A percentile compares a stretch with the other conserved stretches of the same genome.
phyloP scores from a whole-genome alignment of 2,888 invertebrate species.

The Chrysodeixis includens region DNA sequence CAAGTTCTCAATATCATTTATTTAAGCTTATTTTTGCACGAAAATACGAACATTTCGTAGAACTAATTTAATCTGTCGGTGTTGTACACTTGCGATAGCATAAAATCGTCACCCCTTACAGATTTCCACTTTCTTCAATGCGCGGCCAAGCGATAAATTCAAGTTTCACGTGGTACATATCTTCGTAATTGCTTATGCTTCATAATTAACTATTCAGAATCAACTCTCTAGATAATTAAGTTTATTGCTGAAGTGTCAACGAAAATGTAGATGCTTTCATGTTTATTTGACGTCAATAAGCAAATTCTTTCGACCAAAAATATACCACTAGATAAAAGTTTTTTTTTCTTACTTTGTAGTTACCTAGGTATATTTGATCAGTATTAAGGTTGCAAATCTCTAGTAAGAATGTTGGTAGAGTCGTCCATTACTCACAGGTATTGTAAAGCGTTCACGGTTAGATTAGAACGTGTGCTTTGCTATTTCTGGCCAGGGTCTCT shows the following conservation, averaged over 20 bases:
- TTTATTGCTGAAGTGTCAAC: conserved; percentile 16
- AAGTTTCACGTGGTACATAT: conserved; percentile 72
- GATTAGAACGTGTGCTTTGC: conserved; percentile 59
- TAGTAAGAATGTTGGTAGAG: conserved; percentile 21
- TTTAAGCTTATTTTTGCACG: neutral
- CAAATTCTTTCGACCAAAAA: too few species aligned
- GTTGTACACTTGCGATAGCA: conserved; percentile 41
- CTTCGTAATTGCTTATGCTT: conserved; percentile 61
- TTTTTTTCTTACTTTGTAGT: too few species aligned
- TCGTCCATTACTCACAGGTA: conserved; percentile 25
- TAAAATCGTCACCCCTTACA: conserved; percentile 64
- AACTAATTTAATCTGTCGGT: neutral
- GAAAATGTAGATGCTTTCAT: neutral
- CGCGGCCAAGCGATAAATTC: conserved; percentile 77
- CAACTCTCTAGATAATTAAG: conserved; percentile 57
- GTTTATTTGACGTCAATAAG: neutral
- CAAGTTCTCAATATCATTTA: neutral
- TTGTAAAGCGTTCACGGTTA: conserved; percentile 41
- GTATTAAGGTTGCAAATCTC: neutral
- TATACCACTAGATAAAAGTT: too few species aligned
- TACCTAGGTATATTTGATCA: too few species aligned
- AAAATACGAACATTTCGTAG: neutral
- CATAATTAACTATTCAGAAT: conserved; percentile 57
- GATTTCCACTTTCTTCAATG: conserved; percentile 80
- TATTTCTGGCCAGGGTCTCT: conserved; percentile 68